Conservation (phyloP, 2,797 vertebrate genomes). For the Mormyrops attenuatus region DNA sequence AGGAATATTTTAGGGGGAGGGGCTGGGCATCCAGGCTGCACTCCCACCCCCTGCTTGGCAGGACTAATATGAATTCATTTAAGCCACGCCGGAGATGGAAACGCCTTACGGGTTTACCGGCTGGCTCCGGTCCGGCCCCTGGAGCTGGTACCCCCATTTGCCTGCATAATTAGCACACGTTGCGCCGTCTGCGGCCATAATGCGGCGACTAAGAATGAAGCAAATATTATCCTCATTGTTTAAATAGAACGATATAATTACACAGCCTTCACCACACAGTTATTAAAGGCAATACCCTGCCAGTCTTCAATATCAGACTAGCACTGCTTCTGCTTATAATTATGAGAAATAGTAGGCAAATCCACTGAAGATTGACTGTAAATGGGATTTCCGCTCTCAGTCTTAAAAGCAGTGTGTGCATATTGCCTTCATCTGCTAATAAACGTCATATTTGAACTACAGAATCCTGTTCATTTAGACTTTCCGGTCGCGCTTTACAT, state of each 20-base stretch:
- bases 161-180: conserved; percentile 45
- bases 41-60: neutral
- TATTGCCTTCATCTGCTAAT: neutral
- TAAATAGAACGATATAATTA: conserved; percentile 48
- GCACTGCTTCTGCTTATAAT: conserved; percentile 9
- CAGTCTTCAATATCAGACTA: conserved; percentile 25
- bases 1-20: neutral
- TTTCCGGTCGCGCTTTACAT: neutral
- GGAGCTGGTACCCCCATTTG: conserved; percentile 41
- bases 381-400: neutral
- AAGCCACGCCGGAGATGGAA: conserved; percentile 39
- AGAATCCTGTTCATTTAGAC: neutral
- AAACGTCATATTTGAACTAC: neutral
- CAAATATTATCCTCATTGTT: conserved; percentile 39
- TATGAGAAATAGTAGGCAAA: neutral
- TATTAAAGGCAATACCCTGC: conserved; percentile 23
- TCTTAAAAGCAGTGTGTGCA: neutral
- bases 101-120: conserved; percentile 44
- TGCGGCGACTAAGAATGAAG: conserved; percentile 38
- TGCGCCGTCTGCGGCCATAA: conserved; percentile 39
- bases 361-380: conserved; percentile 20
- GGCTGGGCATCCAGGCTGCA: neutral
- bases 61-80: neutral
- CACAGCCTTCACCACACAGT: conserved; percentile 23
- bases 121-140: conserved; percentile 39